These are phyloP conservation scores for Patella vulgata DNA, from an alignment of 1,140 invertebrate species.

Conservation along the genomic window DNA sequence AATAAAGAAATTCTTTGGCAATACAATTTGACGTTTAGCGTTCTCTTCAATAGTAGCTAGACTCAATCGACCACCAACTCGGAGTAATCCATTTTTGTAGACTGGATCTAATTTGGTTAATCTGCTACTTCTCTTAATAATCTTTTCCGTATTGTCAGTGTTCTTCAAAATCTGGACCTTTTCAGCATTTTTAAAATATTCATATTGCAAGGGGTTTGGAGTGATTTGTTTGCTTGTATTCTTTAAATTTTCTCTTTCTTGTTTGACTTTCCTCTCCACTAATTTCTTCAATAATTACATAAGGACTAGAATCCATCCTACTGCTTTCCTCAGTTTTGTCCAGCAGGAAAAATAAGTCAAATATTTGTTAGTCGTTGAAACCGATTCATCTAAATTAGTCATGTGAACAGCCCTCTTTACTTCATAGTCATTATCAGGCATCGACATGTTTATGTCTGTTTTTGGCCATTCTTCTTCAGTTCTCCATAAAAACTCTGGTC, in stretches of 20 bases:
- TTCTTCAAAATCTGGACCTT: slow-evolving; percentile 10
- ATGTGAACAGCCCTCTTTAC: slow-evolving; percentile 3
- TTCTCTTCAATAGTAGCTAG: slow-evolving; percentile 4
- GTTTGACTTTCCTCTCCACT: slow-evolving; percentile 7
- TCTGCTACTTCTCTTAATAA: slow-evolving; percentile 9
- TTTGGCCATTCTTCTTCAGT: slow-evolving; percentile 3
- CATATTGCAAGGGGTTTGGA: neutral
- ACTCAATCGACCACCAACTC: slow-evolving; percentile 24
- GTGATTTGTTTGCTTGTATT: neutral
- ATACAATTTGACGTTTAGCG: slow-evolving; percentile 24
- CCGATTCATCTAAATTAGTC: neutral
- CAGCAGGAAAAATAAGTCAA: no score
- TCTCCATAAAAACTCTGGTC: slow-evolving; percentile 32
- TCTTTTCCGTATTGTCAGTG: no score
- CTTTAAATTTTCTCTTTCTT: slow-evolving; percentile 11
- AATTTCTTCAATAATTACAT: no score
- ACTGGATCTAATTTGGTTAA: slow-evolving; percentile 25
- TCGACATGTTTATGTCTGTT: neutral
- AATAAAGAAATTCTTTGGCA: slow-evolving; percentile 12
- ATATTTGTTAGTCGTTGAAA: neutral
- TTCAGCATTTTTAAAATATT: slow-evolving; percentile 7
- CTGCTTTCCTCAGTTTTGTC: no score
- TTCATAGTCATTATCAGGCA: neutral
- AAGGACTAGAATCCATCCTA: no score
- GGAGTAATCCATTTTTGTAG: slow-evolving; percentile 12